phyloP scores from a whole-genome alignment of 2,797 vertebrate species.

The Lacerta agilis region DNA sequence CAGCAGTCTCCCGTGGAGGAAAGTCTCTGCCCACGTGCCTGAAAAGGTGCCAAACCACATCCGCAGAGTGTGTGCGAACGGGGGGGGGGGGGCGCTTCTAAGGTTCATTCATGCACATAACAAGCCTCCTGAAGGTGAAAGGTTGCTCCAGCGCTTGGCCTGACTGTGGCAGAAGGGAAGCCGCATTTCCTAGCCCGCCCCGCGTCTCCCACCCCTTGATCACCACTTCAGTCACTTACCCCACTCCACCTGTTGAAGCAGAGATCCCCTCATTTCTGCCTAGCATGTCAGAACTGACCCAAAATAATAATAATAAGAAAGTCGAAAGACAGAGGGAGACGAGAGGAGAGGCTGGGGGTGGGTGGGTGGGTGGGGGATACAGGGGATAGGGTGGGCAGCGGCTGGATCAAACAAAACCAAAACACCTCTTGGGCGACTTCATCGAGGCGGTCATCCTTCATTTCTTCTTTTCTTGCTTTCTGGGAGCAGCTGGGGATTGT shows the following conservation, averaged over 20 bases:
- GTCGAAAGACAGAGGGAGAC: not conserved
- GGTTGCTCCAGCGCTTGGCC: slow-evolving; percentile 15
- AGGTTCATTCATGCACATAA: not conserved
- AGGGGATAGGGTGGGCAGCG: slow-evolving; percentile 52
- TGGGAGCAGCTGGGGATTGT: slow-evolving; percentile 87
- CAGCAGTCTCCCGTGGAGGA: not conserved
- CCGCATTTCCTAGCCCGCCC: not conserved
- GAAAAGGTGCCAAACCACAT: not conserved
- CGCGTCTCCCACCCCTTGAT: not conserved
- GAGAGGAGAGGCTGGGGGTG: not conserved
- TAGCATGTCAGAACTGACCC: slow-evolving; percentile 65
- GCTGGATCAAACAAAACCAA: slow-evolving; percentile 51
- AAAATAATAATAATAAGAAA: slow-evolving; percentile 7
- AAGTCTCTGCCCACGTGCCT: slow-evolving; percentile 16
- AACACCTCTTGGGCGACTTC: slow-evolving; percentile 76
- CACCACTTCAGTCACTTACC: slow-evolving; percentile 73
- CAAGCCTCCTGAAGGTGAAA: slow-evolving; percentile 33
- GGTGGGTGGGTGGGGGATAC: slow-evolving; percentile 39
- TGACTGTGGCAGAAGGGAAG: not conserved
- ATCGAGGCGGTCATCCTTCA: slow-evolving; percentile 80
- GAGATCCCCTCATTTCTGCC: slow-evolving; percentile 76
- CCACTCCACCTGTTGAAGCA: slow-evolving; percentile 90
- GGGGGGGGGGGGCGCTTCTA: not conserved
- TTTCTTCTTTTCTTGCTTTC: slow-evolving; percentile 82
- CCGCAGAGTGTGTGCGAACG: not conserved